Evolutionary conservation across 2,113 vertebrate genomes (phyloP).

Genomic region (Miniopterus natalensis): DNA sequence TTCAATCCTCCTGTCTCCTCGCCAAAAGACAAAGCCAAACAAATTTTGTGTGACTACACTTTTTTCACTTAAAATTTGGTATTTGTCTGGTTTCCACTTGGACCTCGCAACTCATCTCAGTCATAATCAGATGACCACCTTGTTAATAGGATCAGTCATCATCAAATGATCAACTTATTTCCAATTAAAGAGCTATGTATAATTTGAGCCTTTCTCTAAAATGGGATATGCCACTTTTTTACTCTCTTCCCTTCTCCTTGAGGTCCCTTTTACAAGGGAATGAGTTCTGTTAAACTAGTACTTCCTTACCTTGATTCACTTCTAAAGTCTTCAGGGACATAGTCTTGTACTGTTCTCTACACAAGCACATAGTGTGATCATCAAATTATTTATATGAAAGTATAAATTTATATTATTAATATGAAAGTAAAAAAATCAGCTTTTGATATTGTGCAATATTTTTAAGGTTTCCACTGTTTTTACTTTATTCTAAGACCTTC

Average conservation of each 20-base stretch:
- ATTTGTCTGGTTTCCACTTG: slow-evolving; percentile 21
- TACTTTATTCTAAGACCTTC: slow-evolving; percentile 49
- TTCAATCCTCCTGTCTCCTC: not conserved
- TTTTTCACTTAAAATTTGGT: not conserved
- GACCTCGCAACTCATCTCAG: not conserved
- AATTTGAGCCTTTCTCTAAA: slow-evolving; percentile 24
- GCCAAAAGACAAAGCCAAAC: not conserved
- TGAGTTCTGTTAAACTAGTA: slow-evolving; percentile 43
- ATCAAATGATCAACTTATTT: not conserved
- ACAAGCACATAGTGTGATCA: not conserved
- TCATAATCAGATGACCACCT: not conserved
- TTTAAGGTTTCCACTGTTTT: slow-evolving; percentile 31
- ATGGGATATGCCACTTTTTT: not conserved
- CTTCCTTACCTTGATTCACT: slow-evolving; percentile 16
- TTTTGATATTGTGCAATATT: not conserved
- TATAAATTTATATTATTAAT: not conserved
- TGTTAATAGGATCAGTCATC: not conserved
- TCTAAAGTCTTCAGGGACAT: not conserved
- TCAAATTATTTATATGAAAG: not conserved
- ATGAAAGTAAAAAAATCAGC: slow-evolving; percentile 31
- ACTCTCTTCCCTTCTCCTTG: not conserved
- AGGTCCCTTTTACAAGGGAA: not conserved
- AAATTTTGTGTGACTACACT: slow-evolving; percentile 24
- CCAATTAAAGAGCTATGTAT: not conserved
- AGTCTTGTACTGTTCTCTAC: not conserved